Evolutionary conservation across 2,113 vertebrate species (phyloP), one percentile per base, ranked within the genome.

Genomic region (Pterophyllum scalare): DNA sequence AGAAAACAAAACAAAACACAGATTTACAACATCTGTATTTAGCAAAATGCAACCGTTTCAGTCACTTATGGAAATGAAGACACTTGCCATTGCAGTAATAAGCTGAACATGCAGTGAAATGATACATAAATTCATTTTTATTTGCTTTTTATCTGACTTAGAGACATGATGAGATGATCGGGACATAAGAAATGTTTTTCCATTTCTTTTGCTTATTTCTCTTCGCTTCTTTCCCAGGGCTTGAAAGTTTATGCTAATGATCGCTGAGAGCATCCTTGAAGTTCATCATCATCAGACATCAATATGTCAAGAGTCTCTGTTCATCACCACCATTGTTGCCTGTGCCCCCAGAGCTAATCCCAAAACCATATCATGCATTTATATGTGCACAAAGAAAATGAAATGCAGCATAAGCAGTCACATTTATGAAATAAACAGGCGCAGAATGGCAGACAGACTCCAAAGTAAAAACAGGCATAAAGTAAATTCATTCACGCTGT

Each of bases 231-330:
- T 81, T 33, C 59, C n/a, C 4, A 31, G 46, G 70, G 40, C 56
- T 20, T 67, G 7, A 11, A 79, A 67, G 11, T 77, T 80, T 74
- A 78, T 88, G 35, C 35, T 80, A 82, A 90, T 72, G 62, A 70
- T n/a, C 22, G 49, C 79, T 57, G 26, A 59, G 31, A 75, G 49
- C 70, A 62, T 59, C 38, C 24, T 26, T 12, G 40, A 31, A 82
- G 78, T 83, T 85, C 67, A 85, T 85, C 24, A 49, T 79, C 67
- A 59, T 56, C 78, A 49, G n/a, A 40, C 81, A 67, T 87, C 79
- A 59, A 31, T 62, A 33, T 75, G 40, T 81, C 61, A 85, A 52
- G 65, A 78, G 67, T 77, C 74, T 77, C 33, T n/a, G 64, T 75
- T 78, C 75, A 52, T 67, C 80, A 33, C 26, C 11, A 22, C 24